A percentile compares a stretch with the other conserved stretches of the same genome.
phyloP scores from a whole-genome alignment of 2,888 invertebrate species.

The Chymomyza caudatula region DNA sequence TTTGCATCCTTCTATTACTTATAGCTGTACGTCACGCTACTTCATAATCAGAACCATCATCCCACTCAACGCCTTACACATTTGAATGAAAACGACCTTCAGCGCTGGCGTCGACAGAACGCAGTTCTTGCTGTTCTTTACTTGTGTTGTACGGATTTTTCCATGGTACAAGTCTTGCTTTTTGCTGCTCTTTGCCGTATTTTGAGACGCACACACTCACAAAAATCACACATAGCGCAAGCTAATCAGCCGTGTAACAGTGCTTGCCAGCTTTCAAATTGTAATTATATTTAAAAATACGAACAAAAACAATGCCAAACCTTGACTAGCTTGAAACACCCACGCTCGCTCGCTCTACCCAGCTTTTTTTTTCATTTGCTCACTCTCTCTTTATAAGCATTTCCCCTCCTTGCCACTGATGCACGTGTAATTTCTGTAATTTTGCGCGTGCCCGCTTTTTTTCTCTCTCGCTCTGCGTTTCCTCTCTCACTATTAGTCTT shows the following conservation, averaged over 20 bases:
- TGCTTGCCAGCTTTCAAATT: not conserved
- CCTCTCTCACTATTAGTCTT: not conserved
- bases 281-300: conserved; percentile 1
- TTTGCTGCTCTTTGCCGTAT: not conserved
- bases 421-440: not conserved
- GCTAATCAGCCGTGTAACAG: not conserved
- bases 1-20: not conserved
- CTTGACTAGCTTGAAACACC: not conserved
- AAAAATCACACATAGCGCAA: not conserved
- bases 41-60: not conserved
- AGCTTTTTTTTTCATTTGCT: not conserved
- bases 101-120: not conserved
- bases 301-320: not conserved
- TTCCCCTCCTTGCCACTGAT: not conserved
- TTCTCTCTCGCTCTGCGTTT: no score
- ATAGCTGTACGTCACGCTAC: not conserved
- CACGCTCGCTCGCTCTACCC: conserved; percentile 25
- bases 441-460: conserved; percentile 10
- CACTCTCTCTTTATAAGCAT: conserved; percentile 18
- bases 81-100: conserved; percentile 3
- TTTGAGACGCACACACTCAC: not conserved
- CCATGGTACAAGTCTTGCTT: not conserved
- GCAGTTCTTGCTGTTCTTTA: not conserved
- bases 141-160: not conserved
- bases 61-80: not conserved